Base-by-base conservation (phyloP, 2,113 vertebrate species). In the Myocastor coypus region DNA sequence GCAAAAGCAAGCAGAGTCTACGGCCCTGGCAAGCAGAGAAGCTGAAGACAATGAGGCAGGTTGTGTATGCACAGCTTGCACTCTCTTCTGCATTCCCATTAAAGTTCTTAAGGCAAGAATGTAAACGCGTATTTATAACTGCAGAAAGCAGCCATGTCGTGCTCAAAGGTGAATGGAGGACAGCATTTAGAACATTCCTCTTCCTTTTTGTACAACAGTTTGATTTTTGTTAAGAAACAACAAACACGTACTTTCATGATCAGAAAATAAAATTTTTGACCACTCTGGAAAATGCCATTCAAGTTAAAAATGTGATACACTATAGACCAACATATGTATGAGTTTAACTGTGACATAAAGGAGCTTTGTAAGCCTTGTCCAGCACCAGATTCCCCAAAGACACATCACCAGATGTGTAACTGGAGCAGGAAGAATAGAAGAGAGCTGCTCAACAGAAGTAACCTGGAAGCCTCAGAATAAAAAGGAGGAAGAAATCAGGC, bases 291-390 rank as follows among this genome's bases (percentile, higher is more conserved):
- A 66, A 89, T 1, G 75, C 16, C 19, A 89, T 86, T 89, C 30
- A 64, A 91, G 80, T 94, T 94, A 50, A 94, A 96, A 96, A 87
- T 37, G 3, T 78, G 86, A 19, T 32, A 69, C 73, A 83, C 61
- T 57, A 68, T 0, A 64, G 80, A 69, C 91, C 59, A 80, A 80
- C 40, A 34, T 68, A 66, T 16, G 4, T n/a, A 34, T 73, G 32
- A 91, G 28, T 92, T 57, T 55, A 34, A 83, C 66, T 46, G 12
- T 57, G 75, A 94, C 75, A 89, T 92, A 64, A 97, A 86, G 88
- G 85, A 64, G 78, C 64, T 84, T 85, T 83, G 73, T 91, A 69
- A 96, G 89, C 55, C 80, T 85, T 37, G 24, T 12, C 63, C 1
- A 50, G 71, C 13, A 87, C 52, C 52, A 61, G 77, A 85, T 55